Base-by-base conservation (phyloP, 2,888 invertebrate genomes). In the Agrochola circellaris region DNA sequence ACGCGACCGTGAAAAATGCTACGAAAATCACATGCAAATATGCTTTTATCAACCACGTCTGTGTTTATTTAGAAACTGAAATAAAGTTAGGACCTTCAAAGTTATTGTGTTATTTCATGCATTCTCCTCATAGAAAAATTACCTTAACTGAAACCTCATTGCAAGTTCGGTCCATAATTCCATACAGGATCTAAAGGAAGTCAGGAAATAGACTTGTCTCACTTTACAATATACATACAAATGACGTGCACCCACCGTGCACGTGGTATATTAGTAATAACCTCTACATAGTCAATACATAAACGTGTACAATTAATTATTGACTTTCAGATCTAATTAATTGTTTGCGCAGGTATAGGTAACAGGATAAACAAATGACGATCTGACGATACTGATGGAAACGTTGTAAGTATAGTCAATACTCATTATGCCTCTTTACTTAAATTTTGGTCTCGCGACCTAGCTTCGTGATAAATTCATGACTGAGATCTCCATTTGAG, bases 341-440 rank as follows among this genome's bases (percentile, higher is more conserved):
- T 66, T 42, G 70, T 26, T 48, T 66, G 48, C 54, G 38, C 69
- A 80, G 83, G 80, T 80, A 68, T 61, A 45, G 2, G n/a, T 70
- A 51, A 51, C 13, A 15, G 20, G 15, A 26, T 67, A 75, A 75
- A 74, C 66, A 62, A 61, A 66, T 66, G 42, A 54, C 26, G 9
- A 42, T 38, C 20, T 67, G 15, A 26, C 5, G 51, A 23, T 60
- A 42, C 15, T n/a, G 23, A 66, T 45, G 23, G 15, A n/a, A 75
- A 67, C 17, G 62, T 61, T 56, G 7, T 30, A 66, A 23, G 26
- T 54, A 3, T 45, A 26, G 9, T 11, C 17, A 42, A 42, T 26
- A 61, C 11, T 48, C n/a, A 48, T 34, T 20, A 30, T 8, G 48
- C 69, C 3, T 60, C 30, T 60, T 58, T 77, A 62, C 17, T 66